phyloP scores from a whole-genome alignment of 92 coral and sea anemone genomes.

The Porites cylindrica region DNA sequence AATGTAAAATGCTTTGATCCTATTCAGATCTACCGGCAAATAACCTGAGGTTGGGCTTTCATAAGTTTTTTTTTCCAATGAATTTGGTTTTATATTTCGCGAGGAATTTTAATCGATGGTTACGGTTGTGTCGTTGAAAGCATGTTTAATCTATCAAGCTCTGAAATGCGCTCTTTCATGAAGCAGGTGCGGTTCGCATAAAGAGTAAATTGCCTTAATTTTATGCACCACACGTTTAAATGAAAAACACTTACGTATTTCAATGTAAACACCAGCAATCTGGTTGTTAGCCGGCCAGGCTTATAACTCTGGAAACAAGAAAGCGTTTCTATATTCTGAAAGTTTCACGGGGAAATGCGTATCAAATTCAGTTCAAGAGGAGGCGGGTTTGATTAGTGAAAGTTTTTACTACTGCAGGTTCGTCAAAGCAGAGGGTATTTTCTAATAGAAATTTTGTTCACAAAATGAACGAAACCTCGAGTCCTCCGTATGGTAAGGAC shows the following conservation, averaged over 20 bases:
- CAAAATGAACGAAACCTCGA: slow-evolving; percentile 31
- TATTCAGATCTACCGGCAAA: not conserved
- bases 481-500: not conserved
- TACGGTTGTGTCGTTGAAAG: not conserved
- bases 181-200: slow-evolving; percentile 1
- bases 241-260: not conserved
- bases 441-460: too few relatives aligned
- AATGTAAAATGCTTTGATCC: not conserved
- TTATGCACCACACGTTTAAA: slow-evolving; percentile 23
- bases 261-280: not conserved
- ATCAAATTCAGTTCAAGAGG: not conserved
- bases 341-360: not conserved
- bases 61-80: too few relatives aligned
- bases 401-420: not conserved
- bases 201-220: slow-evolving; percentile 13
- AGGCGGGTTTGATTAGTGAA: not conserved
- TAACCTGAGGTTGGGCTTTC: not conserved
- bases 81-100: not conserved
- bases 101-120: not conserved
- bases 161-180: slow-evolving; percentile 4
- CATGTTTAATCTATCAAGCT: not conserved
- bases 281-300: too few relatives aligned
- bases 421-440: not conserved
- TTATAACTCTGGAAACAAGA: not conserved
- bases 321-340: not conserved